Conservation (phyloP, 2,888 invertebrate species). For the Calameuta pallipes region DNA sequence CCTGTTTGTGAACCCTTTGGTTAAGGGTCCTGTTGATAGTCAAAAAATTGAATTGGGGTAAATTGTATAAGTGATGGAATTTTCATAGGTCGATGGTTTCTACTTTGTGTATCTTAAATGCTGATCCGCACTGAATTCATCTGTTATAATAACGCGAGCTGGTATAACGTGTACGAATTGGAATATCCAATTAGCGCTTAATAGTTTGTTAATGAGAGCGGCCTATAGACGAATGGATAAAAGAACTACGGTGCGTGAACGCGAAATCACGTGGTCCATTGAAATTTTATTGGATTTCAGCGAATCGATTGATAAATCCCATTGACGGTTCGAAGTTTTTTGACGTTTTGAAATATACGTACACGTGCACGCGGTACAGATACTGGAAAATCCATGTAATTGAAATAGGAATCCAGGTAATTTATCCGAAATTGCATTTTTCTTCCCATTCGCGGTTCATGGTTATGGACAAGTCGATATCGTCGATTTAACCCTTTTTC, state of each 20-base stretch:
- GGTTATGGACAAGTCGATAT: neutral
- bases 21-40: too few relatives aligned
- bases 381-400: neutral
- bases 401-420: neutral
- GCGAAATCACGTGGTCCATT: conserved; percentile 14
- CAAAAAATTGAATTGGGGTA: too few relatives aligned
- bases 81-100: neutral
- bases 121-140: neutral
- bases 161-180: neutral
- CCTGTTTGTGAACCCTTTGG: too few relatives aligned
- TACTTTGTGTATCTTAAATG: neutral
- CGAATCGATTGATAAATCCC: neutral
- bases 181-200: neutral
- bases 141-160: neutral
- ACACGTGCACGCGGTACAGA: neutral
- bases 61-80: neutral
- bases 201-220: neutral
- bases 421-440: neutral
- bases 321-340: neutral
- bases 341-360: neutral
- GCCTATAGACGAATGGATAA: neutral
- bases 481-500: neutral
- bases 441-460: neutral
- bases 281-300: neutral
- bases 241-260: too few relatives aligned